Evolutionary conservation across 64 coral and sea anemone genomes (phyloP), one percentile per base, ranked within the genome.

Genomic region (Montipora cactus): DNA sequence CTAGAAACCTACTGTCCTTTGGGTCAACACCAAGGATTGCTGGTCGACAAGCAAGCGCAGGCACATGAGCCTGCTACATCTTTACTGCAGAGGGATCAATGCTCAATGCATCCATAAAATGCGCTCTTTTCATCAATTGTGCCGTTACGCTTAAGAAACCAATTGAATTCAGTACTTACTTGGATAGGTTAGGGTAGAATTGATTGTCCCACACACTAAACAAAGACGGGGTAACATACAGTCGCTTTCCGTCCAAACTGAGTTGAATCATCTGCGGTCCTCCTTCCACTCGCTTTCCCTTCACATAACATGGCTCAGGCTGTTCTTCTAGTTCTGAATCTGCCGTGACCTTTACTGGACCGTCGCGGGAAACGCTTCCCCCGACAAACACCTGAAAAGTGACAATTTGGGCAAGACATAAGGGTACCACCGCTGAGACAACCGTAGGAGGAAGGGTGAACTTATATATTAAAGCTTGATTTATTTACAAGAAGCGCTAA

Each of bases 181-280:
- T 97, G 74, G 61, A 69, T 19, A 97, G 67, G 37, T 95, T 82
- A 19, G 98, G 98, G 47, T 99, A 99, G 62, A 99, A 99, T 75
- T 99, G 98, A 55, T 99, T 99, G 89, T 99, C 98, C 98, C 98
- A 99, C 1, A 78, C 72, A 74, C 98, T 99, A 87, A 79, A 99
- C 68, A 99, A 77, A n/a, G 98, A 99, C 69, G 98, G 87, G 22
- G 98, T 96, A 5, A 94, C 92, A 47, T 99, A 99, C 3, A 99
- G 76, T 73, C 98, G 90, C 59, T 96, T 99, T 18, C 98, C 98
- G 47, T 99, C 98, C 72, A 99, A 87, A 81, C 98, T 99, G 9
- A 99, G 74, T 49, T 99, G 98, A 53, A 99, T 96, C 98, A 99
- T 99, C 57, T 99, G 95, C 3, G 98, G 92, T 55, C 94, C 94